Evolutionary conservation across 1,140 invertebrate genomes (phyloP), one percentile per base, ranked within the genome.

Genomic region (Chymomyza costata): DNA sequence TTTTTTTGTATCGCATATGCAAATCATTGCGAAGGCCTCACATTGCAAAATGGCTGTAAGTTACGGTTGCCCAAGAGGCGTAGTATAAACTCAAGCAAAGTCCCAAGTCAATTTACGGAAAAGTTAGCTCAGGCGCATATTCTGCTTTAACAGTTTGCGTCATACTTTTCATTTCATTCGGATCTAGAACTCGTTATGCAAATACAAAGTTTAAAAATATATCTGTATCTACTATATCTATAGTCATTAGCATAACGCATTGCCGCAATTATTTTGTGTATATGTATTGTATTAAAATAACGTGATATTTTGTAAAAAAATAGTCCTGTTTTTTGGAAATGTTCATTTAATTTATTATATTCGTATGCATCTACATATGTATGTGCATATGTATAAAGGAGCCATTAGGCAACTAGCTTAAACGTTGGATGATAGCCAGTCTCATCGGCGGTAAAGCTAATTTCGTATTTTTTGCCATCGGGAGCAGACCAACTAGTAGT

Each of bases 361-460:
- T n/a, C n/a, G n/a, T n/a, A n/a, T n/a, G n/a, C n/a, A n/a, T n/a
- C n/a, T n/a, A n/a, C n/a, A n/a, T n/a, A n/a, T n/a, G n/a, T n/a
- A n/a, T n/a, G n/a, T n/a, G n/a, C n/a, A n/a, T n/a, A n/a, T n/a
- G n/a, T n/a, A n/a, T n/a, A n/a, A n/a, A n/a, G n/a, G n/a, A n/a
- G n/a, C 6, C 13, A 15, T 55, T 68, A 71, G 25, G 59, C 6
- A 90, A 82, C 81, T 89, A 90, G 44, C 85, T 88, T 47, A 88
- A 90, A 59, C 80, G 56, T 69, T n/a, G 92, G 90, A 56, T 90
- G 90, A 86, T 92, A 94, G 13, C 93, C 92, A 51, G 91, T 91
- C 65, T 93, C 92, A 71, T 93, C 92, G 28, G 92, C 92, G 7
- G 88, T 86, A 83, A 91, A 93, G 19, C 85, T 90, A 6, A 93